Conservation (phyloP, 30 jellyfish, hydroid and myxozoan genomes). For the Rhopilema esculentum region DNA sequence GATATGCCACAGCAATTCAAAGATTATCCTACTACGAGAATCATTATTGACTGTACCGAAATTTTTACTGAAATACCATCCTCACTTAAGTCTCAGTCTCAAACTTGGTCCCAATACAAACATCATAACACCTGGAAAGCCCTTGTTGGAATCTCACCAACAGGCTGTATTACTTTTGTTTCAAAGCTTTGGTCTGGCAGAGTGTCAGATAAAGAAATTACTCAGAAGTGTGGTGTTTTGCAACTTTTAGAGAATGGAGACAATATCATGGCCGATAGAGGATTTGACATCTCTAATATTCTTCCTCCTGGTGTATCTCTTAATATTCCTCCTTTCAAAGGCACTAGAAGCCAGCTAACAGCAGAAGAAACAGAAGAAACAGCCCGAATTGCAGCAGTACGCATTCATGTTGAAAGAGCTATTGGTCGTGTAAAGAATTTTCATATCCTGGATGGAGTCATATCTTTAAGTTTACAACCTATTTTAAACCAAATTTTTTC, state of each 20-base stretch:
- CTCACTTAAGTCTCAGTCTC: slow-evolving; percentile 37
- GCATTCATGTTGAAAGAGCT: slow-evolving; percentile 2
- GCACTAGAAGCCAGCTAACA: slow-evolving; percentile 18
- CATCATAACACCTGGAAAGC: slow-evolving; percentile 55
- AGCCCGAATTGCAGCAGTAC: slow-evolving; percentile 16
- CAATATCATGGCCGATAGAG: slow-evolving; percentile 14
- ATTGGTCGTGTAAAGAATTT: neutral
- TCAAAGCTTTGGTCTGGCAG: slow-evolving; percentile 5
- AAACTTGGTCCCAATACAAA: slow-evolving; percentile 38
- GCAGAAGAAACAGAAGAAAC: slow-evolving; percentile 25
- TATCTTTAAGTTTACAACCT: neutral
- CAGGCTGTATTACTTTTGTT: neutral
- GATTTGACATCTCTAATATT: slow-evolving; percentile 2
- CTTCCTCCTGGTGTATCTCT: slow-evolving; percentile 8
- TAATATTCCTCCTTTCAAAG: slow-evolving; percentile 9
- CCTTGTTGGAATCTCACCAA: slow-evolving; percentile 28
- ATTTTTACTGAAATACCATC: slow-evolving; percentile 53
- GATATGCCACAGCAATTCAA: slow-evolving; percentile 35
- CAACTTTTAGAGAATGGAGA: slow-evolving; percentile 5
- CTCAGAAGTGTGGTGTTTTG: slow-evolving; percentile 9
- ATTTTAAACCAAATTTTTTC: slow-evolving; percentile 2
- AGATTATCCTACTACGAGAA: slow-evolving; percentile 41
- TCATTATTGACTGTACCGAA: slow-evolving; percentile 7
- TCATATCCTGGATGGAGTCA: slow-evolving; percentile 1
- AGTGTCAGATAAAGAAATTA: neutral